phyloP scores from a whole-genome alignment of 2,797 vertebrate species.

The Siniperca scherzeri region DNA sequence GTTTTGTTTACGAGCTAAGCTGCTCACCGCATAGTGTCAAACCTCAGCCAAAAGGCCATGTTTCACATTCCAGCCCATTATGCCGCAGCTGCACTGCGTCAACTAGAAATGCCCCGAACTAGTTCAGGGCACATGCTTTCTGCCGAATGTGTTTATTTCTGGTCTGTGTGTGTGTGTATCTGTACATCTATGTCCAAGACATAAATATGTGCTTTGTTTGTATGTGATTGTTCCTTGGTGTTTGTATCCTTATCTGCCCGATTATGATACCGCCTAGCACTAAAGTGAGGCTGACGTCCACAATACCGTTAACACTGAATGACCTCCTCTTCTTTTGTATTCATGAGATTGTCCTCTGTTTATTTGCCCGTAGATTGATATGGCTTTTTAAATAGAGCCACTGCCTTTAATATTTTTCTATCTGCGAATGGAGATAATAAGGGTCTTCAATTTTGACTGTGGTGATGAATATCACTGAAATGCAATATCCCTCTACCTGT shows the following conservation, averaged over 20 bases:
- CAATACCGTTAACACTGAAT: constrained; percentile 38
- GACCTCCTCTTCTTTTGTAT: constrained; percentile 56
- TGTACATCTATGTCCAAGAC: constrained; percentile 38
- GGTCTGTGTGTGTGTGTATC: constrained; percentile 15
- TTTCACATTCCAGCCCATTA: constrained; percentile 78
- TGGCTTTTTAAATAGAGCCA: constrained; percentile 43
- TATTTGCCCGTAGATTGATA: constrained; percentile 51
- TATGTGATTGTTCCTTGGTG: constrained; percentile 27
- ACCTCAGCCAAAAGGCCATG: constrained; percentile 70
- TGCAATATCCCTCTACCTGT: constrained; percentile 39
- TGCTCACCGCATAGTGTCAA: constrained; percentile 67
- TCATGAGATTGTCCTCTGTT: constrained; percentile 48
- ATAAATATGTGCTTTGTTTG: constrained; percentile 32
- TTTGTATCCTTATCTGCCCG: constrained; percentile 52
- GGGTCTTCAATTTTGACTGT: constrained; percentile 36
- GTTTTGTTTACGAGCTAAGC: constrained; percentile 71
- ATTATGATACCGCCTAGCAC: constrained; percentile 31
- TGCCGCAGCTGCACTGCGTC: constrained; percentile 58
- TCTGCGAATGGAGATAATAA: constrained; percentile 46
- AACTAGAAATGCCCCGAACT: constrained; percentile 43
- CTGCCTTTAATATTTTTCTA: constrained; percentile 50
- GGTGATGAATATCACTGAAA: constrained; percentile 49
- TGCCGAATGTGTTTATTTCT: constrained; percentile 33
- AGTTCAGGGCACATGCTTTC: constrained; percentile 24
- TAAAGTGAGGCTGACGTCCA: constrained; percentile 12